Percentiles rank a stretch among this genome's conserved stretches.
These are phyloP conservation scores for Micrasema minimum DNA, from an alignment of 1,140 invertebrate species.

Conservation along the genomic window DNA sequence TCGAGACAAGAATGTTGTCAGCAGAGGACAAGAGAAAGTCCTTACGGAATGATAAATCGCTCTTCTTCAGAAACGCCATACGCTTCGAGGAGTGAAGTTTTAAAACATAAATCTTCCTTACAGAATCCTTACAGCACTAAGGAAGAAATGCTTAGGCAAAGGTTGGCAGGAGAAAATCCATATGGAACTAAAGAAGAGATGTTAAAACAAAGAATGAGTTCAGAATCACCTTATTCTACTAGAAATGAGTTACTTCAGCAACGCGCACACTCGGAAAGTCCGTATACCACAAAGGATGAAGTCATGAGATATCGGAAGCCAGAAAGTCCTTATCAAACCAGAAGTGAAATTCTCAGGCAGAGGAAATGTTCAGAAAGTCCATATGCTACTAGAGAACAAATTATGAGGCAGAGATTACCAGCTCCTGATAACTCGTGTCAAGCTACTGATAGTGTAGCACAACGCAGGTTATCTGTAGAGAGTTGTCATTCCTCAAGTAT, in stretches of 20 bases:
- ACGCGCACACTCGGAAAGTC: conserved; percentile 59
- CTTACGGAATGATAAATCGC: conserved; percentile 26
- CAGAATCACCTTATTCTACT: conserved; percentile 29
- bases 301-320: conserved; percentile 62
- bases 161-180: conserved; percentile 61
- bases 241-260: conserved; percentile 45
- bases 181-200: conserved; percentile 66
- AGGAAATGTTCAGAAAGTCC: conserved; percentile 57
- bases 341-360: conserved; percentile 61
- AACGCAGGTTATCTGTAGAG: conserved; percentile 12
- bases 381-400: conserved; percentile 39
- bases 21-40: conserved; percentile 32
- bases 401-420: conserved; percentile 13
- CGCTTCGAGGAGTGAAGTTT: conserved; percentile 28
- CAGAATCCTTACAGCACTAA: conserved; percentile 65
- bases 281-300: conserved; percentile 64
- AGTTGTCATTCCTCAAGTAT: conserved; percentile 8
- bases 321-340: conserved; percentile 65
- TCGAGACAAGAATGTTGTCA: conserved; percentile 39
- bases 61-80: conserved; percentile 54
- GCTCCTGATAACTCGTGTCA: neutral
- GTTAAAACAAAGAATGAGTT: conserved; percentile 43
- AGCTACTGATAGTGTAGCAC: conserved; percentile 4
- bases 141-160: conserved; percentile 63
- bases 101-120: conserved; percentile 56